Evolutionary conservation across 2,113 vertebrate species (phyloP).

Genomic region (Perognathus longimembris): DNA sequence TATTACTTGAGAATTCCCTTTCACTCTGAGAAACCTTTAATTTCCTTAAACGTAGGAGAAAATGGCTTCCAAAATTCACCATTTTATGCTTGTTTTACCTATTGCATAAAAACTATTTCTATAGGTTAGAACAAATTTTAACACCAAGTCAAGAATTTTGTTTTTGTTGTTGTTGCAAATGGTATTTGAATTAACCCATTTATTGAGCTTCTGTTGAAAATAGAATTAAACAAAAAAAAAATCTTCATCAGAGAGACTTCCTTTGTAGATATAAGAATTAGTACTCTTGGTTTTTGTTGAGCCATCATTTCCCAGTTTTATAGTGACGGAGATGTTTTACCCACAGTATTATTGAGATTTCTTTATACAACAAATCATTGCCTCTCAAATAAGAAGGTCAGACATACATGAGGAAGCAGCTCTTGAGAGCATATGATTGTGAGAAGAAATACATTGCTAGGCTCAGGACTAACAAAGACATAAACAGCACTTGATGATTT

Average conservation of each 20-base stretch:
- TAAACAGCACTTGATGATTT: not conserved
- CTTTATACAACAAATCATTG: not conserved
- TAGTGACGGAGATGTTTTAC: not conserved
- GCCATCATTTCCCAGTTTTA: not conserved
- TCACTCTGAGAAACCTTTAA: not conserved
- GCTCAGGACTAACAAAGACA: not conserved
- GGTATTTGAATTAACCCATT: not conserved
- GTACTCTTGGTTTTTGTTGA: not conserved
- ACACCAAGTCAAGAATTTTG: not conserved
- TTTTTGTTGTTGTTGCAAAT: not conserved
- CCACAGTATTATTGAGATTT: not conserved
- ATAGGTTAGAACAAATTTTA: not conserved
- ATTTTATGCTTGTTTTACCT: not conserved
- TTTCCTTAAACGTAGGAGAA: slow-evolving; percentile 23
- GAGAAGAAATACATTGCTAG: not conserved
- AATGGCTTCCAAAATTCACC: not conserved
- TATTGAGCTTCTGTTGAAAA: not conserved
- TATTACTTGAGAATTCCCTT: not conserved
- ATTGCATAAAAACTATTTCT: not conserved
- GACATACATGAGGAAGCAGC: not conserved
- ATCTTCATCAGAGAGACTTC: not conserved
- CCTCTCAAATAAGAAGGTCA: not conserved
- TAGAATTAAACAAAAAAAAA: not conserved
- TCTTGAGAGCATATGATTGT: not conserved
- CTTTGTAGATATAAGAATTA: not conserved